A percentile compares a stretch with the other conserved stretches of the same genome.
Conservation (phyloP, 2,888 invertebrate genomes). For the Xestoiulus laeticollis region DNA sequence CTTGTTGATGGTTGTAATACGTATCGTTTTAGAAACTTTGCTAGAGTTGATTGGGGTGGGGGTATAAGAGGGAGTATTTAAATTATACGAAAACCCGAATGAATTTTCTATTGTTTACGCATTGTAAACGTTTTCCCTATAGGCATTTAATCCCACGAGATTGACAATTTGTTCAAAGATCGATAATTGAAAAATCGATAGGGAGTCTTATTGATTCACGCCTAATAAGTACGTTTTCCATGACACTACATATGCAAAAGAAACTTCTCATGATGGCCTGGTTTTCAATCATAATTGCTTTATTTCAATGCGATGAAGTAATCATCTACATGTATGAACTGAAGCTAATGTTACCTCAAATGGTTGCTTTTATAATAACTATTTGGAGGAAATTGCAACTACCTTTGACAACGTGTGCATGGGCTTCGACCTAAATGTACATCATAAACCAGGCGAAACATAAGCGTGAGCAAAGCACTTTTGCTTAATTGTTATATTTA, state of each 20-base stretch:
- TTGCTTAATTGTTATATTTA: not conserved
- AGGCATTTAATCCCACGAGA: not conserved
- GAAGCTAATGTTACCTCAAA: not conserved
- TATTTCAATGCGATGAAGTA: not conserved
- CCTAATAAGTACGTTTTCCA: not conserved
- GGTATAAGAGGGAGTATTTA: not conserved
- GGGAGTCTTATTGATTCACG: not conserved
- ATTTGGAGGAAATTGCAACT: not conserved
- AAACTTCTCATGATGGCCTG: not conserved
- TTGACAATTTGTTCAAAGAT: constrained; percentile 1
- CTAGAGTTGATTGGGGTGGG: not conserved
- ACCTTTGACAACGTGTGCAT: not conserved
- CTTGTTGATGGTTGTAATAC: not conserved
- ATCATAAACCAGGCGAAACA: not conserved
- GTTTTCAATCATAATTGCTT: not conserved
- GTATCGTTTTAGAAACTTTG: not conserved
- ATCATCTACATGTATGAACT: too few relatives aligned
- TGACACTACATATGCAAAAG: not conserved
- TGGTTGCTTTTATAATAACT: not conserved
- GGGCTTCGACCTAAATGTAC: not conserved
- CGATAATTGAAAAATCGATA: constrained; percentile 12
- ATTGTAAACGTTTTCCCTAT: not conserved
- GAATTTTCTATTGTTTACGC: not conserved
- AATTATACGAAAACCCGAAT: constrained; percentile 4
- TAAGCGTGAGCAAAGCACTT: not conserved